A percentile compares a stretch with the other conserved stretches of the same genome.
These are phyloP conservation scores for Perca fluviatilis DNA, from an alignment of 2,113 vertebrate species.

Conservation along the genomic window DNA sequence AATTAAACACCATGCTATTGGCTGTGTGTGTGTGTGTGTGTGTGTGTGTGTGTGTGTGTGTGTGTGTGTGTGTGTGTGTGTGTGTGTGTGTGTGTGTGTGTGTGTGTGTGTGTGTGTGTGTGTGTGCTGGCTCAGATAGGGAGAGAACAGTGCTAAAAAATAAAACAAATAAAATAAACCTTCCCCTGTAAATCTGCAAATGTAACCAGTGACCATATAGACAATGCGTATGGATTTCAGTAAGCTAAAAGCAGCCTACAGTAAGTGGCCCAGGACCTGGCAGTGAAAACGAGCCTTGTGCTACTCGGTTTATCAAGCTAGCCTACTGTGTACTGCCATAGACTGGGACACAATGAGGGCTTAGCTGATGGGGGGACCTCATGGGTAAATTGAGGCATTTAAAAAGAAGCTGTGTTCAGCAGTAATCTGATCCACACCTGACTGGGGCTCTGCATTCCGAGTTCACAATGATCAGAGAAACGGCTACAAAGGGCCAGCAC, in stretches of 20 bases:
- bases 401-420: conserved; percentile 87
- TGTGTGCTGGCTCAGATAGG: background rate
- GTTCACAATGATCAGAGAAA: conserved; percentile 74
- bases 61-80: too few relatives aligned
- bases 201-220: background rate
- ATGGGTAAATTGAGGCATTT: conserved; percentile 83
- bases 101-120: too few relatives aligned
- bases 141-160: background rate
- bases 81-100: too few relatives aligned
- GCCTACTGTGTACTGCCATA: conserved; percentile 57
- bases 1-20: conserved; percentile 47
- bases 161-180: background rate
- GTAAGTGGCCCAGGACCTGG: conserved; percentile 14
- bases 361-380: conserved; percentile 78
- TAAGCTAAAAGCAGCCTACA: background rate
- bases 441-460: conserved; percentile 81
- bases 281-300: conserved; percentile 60
- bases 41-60: too few relatives aligned
- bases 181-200: background rate
- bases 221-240: conserved; percentile 27
- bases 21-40: conserved; percentile 3
- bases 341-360: conserved; percentile 78
- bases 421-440: conserved; percentile 85
- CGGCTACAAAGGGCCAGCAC: conserved; percentile 44
- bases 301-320: conserved; percentile 48